Evolutionary conservation across 2,113 vertebrate genomes (phyloP).

Genomic region (Smithornis capensis): DNA sequence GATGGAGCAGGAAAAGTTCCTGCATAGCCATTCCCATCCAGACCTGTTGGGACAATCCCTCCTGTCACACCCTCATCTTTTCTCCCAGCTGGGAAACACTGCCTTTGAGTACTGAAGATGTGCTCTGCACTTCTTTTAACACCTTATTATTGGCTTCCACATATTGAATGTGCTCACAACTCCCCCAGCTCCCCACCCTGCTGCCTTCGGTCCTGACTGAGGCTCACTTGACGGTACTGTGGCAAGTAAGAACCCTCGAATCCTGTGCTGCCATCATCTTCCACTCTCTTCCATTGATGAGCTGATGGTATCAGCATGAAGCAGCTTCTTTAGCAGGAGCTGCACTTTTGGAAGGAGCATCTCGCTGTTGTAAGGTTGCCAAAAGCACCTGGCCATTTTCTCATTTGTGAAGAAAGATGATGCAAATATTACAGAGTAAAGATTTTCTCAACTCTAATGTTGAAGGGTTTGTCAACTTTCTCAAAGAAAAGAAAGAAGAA

Average conservation of each 20-base stretch:
- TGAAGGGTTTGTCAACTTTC: neutral
- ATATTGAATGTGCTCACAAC: neutral
- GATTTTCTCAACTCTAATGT: neutral
- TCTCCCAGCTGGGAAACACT: neutral
- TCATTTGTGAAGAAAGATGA: neutral
- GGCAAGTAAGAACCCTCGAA: constrained; percentile 2
- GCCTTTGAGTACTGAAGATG: neutral
- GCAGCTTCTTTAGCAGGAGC: neutral
- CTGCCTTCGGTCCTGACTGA: neutral
- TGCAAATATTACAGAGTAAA: neutral
- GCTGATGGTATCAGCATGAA: neutral
- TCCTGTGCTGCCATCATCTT: neutral
- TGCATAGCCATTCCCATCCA: neutral
- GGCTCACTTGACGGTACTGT: neutral
- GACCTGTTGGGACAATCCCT: neutral
- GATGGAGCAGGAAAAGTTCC: neutral
- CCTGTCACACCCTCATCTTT: neutral
- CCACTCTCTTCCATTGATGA: neutral
- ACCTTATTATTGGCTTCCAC: neutral
- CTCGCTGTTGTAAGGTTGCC: neutral
- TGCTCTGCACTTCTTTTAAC: neutral
- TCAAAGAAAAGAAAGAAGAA: neutral
- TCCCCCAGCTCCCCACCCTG: neutral
- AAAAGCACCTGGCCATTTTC: neutral
- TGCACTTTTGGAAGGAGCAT: neutral